Percentiles rank a stretch among this genome's conserved stretches.
Conservation (phyloP, 2,113 vertebrate species). For the Numida meleagris region DNA sequence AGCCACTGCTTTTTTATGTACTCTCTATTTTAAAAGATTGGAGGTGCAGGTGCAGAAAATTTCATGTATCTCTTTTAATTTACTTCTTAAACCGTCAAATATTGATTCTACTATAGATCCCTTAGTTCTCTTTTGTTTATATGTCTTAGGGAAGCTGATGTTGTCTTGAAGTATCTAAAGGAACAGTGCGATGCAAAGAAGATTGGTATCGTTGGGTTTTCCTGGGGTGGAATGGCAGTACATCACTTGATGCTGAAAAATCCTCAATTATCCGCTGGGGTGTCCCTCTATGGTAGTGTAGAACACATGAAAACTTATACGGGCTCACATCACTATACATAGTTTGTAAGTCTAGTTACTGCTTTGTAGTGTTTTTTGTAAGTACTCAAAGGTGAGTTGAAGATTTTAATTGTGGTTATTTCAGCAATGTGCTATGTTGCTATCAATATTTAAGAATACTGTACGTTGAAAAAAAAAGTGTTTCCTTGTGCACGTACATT, state of each 20-base stretch:
- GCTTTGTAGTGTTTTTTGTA: not conserved
- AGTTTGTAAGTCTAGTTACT: not conserved
- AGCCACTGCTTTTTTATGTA: not conserved
- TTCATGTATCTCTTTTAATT: not conserved
- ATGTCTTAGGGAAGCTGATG: conserved; percentile 84
- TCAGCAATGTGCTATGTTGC: not conserved
- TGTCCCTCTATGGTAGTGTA: conserved; percentile 88
- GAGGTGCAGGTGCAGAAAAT: not conserved
- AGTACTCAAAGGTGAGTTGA: not conserved
- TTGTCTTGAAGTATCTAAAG: conserved; percentile 85
- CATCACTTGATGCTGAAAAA: conserved; percentile 87
- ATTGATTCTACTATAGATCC: not conserved
- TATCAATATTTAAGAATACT: not conserved
- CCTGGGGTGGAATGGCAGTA: conserved; percentile 90
- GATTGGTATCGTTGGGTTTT: conserved; percentile 89
- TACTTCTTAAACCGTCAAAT: not conserved
- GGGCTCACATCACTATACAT: not conserved
- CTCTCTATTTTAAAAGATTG: not conserved
- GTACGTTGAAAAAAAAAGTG: not conserved
- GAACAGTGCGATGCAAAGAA: conserved; percentile 78
- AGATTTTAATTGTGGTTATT: not conserved
- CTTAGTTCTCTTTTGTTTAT: conserved; percentile 44
- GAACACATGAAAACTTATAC: conserved; percentile 18
- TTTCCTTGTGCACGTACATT: not conserved
- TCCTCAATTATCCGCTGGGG: conserved; percentile 84